These are phyloP conservation scores for Hedychridium roseum DNA, from an alignment of 2,888 invertebrate species.

Conservation along the genomic window DNA sequence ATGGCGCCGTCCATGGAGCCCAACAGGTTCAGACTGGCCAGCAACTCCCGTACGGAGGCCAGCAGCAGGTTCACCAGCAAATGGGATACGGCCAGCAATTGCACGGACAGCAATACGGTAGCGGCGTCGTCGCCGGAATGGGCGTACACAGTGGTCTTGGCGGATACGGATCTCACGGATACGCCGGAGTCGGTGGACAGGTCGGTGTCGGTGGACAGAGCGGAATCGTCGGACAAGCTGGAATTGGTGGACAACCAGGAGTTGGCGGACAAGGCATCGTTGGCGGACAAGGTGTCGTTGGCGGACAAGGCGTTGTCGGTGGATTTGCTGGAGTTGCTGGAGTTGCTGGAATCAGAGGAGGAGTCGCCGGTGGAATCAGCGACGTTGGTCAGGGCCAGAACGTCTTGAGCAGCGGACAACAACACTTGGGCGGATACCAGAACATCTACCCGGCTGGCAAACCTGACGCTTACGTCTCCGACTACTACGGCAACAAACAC, in stretches of 20 bases:
- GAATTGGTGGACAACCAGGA: slow-evolving; percentile 7
- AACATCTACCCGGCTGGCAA: slow-evolving; percentile 28
- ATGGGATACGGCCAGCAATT: slow-evolving; percentile 11
- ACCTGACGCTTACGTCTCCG: slow-evolving; percentile 44
- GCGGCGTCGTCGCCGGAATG: no score
- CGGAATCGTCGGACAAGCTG: background rate
- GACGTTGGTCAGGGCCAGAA: slow-evolving; percentile 2
- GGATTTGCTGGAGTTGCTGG: no score
- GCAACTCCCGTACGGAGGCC: background rate
- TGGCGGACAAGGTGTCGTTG: slow-evolving; percentile 4
- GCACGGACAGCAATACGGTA: slow-evolving; percentile 13
- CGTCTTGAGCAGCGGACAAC: slow-evolving; percentile 27
- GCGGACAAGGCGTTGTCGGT: slow-evolving; percentile 18
- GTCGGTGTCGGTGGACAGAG: slow-evolving; percentile 11
- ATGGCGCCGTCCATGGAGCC: slow-evolving; percentile 19
- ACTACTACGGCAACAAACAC: slow-evolving; percentile 46
- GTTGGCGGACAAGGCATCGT: background rate
- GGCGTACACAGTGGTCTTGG: slow-evolving; percentile 15
- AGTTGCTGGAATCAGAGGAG: slow-evolving; percentile 4
- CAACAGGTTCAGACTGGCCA: background rate
- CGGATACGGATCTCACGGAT: slow-evolving; percentile 18
- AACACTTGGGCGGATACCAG: slow-evolving; percentile 45
- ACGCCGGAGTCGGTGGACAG: slow-evolving; percentile 11
- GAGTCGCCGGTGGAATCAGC: slow-evolving; percentile 16
- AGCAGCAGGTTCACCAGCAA: slow-evolving; percentile 5